Evolutionary conservation across 2,113 vertebrate species (phyloP).

Genomic region (Chlorocebus sabaeus): DNA sequence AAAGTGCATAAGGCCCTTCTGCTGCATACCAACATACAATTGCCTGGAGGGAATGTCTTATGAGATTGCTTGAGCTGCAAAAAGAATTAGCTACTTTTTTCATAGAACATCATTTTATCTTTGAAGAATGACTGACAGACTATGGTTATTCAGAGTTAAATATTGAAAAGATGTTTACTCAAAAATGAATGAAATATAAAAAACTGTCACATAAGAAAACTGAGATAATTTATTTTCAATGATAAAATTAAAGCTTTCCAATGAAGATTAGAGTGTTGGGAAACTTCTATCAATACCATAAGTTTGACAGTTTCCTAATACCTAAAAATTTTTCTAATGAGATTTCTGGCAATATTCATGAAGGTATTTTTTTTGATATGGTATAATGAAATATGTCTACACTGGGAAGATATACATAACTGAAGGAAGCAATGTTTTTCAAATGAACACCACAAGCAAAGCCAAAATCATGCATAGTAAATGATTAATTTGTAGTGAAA

Average conservation of each 20-base stretch:
- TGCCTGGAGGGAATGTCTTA: neutral
- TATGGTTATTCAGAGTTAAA: neutral
- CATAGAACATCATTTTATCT: neutral
- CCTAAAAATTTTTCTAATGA: neutral
- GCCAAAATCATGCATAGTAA: neutral
- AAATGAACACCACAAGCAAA: neutral
- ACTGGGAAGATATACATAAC: neutral
- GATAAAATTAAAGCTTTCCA: neutral
- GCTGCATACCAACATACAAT: neutral
- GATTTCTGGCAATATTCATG: neutral
- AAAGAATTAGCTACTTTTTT: neutral
- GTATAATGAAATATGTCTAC: neutral
- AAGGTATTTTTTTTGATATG: neutral
- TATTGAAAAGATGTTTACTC: neutral
- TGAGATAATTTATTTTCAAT: neutral
- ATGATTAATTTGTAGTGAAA: neutral
- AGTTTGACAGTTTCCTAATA: neutral
- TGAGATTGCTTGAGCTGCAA: neutral
- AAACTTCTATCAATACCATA: neutral
- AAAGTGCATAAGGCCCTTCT: neutral
- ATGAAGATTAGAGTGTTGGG: neutral
- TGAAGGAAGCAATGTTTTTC: neutral
- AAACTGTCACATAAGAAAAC: neutral
- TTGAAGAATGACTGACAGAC: neutral
- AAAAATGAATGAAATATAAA: neutral